Evolutionary conservation across 2,888 invertebrate genomes (phyloP).

Genomic region (Kuschelorhynchus macadamiae): DNA sequence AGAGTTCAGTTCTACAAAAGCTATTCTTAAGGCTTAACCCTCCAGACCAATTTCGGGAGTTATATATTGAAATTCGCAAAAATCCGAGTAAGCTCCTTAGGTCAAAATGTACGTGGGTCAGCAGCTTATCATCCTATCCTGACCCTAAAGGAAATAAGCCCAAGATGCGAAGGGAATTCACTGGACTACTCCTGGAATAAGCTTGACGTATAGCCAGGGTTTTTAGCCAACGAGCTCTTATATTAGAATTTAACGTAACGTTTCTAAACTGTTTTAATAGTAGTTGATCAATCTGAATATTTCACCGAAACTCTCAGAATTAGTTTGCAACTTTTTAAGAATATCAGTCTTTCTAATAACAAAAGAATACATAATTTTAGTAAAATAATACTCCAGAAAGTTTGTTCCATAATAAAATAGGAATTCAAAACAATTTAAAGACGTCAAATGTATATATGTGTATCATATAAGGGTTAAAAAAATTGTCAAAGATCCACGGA

Average conservation of each 20-base stretch:
- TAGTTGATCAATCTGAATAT: no score
- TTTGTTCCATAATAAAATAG: no score
- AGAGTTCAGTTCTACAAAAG: neutral
- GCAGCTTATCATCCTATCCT: conserved; percentile 62
- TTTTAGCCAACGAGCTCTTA: conserved; percentile 26
- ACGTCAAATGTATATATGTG: no score
- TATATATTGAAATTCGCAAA: conserved; percentile 35
- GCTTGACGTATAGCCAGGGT: conserved; percentile 50
- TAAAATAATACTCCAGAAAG: no score
- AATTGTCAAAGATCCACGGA: no score
- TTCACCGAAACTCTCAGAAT: no score
- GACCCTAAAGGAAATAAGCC: conserved; percentile 66
- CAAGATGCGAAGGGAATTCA: conserved; percentile 59
- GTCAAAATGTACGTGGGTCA: conserved; percentile 56
- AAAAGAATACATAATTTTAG: no score
- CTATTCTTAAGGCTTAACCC: conserved; percentile 9
- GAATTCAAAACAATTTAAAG: no score
- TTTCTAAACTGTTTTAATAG: no score
- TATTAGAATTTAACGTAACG: neutral
- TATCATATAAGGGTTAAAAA: no score
- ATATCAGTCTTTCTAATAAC: no score
- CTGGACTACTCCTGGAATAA: conserved; percentile 50
- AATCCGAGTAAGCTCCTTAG: conserved; percentile 48
- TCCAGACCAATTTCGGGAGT: conserved; percentile 20
- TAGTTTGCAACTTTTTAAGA: no score